phyloP scores from a whole-genome alignment of 2,113 vertebrate species.

The Paralichthys olivaceus region DNA sequence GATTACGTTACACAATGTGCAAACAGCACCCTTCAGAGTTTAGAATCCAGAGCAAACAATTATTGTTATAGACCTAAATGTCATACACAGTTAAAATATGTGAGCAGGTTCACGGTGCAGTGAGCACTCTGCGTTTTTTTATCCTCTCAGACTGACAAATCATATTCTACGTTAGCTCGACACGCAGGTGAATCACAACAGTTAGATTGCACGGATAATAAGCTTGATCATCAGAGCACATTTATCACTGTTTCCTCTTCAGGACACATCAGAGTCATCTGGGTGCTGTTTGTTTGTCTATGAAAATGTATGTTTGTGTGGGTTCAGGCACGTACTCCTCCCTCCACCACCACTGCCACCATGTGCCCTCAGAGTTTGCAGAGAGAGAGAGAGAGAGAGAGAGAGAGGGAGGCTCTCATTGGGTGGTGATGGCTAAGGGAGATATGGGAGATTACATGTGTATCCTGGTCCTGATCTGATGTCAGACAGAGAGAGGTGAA shows the following conservation, averaged over 20 bases:
- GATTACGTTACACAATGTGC: slow-evolving; percentile 50
- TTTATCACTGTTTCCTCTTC: slow-evolving; percentile 28
- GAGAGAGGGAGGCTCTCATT: slow-evolving; percentile 21
- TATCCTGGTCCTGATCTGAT: slow-evolving; percentile 67
- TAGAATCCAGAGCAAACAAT: slow-evolving; percentile 56
- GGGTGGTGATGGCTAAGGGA: slow-evolving; percentile 38
- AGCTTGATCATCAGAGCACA: slow-evolving; percentile 46
- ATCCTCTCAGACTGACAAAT: slow-evolving; percentile 40
- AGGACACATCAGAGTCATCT: slow-evolving; percentile 12
- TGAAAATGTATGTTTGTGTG: slow-evolving; percentile 31
- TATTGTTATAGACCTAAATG: slow-evolving; percentile 64
- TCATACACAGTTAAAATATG: slow-evolving; percentile 53
- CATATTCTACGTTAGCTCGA: slow-evolving; percentile 45
- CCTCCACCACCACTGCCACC: neutral
- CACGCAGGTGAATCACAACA: slow-evolving; percentile 33
- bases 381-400: slow-evolving; percentile 9
- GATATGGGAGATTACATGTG: slow-evolving; percentile 73
- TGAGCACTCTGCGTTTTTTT: slow-evolving; percentile 24
- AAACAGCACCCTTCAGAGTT: slow-evolving; percentile 54
- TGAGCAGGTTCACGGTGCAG: slow-evolving; percentile 21
- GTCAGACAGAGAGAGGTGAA: slow-evolving; percentile 56
- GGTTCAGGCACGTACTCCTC: neutral
- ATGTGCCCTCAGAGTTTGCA: neutral
- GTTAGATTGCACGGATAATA: slow-evolving; percentile 41
- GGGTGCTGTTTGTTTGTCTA: slow-evolving; percentile 35